These are phyloP conservation scores for Bombycilla garrulus DNA, from an alignment of 2,113 vertebrate species.

Conservation along the genomic window DNA sequence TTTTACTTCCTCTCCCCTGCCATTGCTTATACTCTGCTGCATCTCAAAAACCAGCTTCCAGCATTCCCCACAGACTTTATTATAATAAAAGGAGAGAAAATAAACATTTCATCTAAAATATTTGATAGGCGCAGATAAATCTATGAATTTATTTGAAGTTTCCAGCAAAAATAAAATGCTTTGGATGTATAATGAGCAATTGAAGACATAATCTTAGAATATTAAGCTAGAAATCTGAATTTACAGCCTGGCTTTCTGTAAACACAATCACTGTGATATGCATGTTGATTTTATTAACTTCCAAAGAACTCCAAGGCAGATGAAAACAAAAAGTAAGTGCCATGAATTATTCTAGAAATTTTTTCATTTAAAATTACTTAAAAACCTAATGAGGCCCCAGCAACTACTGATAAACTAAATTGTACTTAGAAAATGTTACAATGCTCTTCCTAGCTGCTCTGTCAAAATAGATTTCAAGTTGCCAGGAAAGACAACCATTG, in stretches of 20 bases:
- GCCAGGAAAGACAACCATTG: not conserved
- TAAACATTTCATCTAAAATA: not conserved
- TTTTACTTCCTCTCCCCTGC: not conserved
- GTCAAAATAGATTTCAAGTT: not conserved
- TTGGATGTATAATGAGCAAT: constrained; percentile 11
- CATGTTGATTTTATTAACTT: constrained; percentile 39
- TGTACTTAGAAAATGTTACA: not conserved
- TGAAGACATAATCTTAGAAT: not conserved
- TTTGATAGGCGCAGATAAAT: not conserved
- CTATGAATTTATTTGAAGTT: not conserved
- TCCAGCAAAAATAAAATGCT: not conserved
- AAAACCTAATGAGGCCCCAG: not conserved
- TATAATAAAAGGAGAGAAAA: constrained; percentile 19
- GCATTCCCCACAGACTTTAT: constrained; percentile 1
- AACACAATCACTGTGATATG: constrained; percentile 22
- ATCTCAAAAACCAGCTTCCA: not conserved
- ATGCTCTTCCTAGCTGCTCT: not conserved
- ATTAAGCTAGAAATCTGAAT: constrained; percentile 18
- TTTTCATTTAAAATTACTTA: constrained; percentile 7
- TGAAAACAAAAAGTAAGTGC: not conserved
- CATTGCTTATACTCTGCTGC: not conserved
- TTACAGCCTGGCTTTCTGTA: constrained; percentile 1
- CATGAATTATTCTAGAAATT: not conserved
- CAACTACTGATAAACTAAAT: not conserved
- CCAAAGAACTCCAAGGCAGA: not conserved